Conservation (phyloP, 2,888 invertebrate species). For the Corythucha ciliata region DNA sequence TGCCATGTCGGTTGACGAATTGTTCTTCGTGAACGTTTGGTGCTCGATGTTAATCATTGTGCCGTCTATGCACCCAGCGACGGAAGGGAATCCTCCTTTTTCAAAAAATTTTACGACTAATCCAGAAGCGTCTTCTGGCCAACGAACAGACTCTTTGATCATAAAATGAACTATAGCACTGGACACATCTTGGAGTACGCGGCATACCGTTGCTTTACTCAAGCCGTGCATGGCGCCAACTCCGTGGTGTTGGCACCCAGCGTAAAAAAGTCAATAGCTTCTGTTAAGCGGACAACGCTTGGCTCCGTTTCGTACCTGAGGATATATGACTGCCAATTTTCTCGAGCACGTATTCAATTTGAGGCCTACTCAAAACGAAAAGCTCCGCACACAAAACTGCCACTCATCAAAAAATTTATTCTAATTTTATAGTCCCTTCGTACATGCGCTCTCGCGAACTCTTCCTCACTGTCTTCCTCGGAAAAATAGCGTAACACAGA, state of each 20-base stretch:
- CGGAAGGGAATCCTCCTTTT: conserved; percentile 17
- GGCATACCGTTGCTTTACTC: conserved; percentile 33
- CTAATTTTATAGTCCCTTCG: too few species aligned
- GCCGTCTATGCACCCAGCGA: conserved; percentile 24
- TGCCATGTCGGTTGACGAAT: conserved; percentile 35
- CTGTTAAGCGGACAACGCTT: too few species aligned
- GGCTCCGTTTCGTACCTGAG: too few species aligned
- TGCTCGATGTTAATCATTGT: conserved; percentile 18
- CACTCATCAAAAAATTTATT: too few species aligned
- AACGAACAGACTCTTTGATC: conserved; percentile 28
- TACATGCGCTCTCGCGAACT: too few species aligned
- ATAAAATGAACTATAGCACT: conserved; percentile 29
- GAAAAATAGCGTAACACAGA: too few species aligned
- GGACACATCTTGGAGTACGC: conserved; percentile 28
- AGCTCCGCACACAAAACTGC: too few species aligned
- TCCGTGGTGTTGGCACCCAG: conserved; percentile 30
- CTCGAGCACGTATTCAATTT: too few species aligned
- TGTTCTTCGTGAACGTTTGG: conserved; percentile 31
- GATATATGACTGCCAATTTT: too few species aligned
- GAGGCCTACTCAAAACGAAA: too few species aligned
- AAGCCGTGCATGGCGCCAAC: conserved; percentile 35
- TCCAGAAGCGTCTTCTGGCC: conserved; percentile 14
- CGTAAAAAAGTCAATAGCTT: too few species aligned
- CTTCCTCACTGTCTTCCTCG: too few species aligned
- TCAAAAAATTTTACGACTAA: conserved; percentile 14